These are phyloP conservation scores for Tetranychus urticae DNA, from an alignment of 1,140 invertebrate species.

Conservation along the genomic window DNA sequence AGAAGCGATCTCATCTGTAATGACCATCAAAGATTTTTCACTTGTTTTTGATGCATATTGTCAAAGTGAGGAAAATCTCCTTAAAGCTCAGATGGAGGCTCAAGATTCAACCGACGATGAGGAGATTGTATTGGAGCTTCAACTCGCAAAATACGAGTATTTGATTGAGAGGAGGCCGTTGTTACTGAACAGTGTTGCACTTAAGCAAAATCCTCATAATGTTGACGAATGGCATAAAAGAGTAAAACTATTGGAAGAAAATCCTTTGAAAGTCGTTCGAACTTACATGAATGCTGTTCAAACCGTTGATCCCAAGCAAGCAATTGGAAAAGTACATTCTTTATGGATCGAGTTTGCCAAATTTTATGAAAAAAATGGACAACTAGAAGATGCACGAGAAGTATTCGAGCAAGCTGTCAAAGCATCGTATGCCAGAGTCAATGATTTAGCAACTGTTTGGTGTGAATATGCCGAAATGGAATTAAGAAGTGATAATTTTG, in stretches of 20 bases:
- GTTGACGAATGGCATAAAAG: constrained; percentile 96
- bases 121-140: constrained; percentile 76
- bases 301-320: constrained; percentile 85
- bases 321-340: constrained; percentile 75
- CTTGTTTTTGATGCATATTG: constrained; percentile 95
- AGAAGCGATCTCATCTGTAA: constrained; percentile 90
- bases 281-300: constrained; percentile 95
- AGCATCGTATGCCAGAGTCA: constrained; percentile 78
- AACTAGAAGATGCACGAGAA: constrained; percentile 66
- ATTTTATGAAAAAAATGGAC: constrained; percentile 85
- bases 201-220: constrained; percentile 97
- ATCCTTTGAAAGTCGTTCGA: constrained; percentile 78
- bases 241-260: constrained; percentile 74
- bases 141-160: constrained; percentile 68
- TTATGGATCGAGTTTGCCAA: constrained; percentile 94
- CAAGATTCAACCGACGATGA: constrained; percentile 48
- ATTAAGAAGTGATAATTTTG: constrained; percentile 71
- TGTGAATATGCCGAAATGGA: constrained; percentile 99
- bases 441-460: constrained; percentile 90
- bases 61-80: constrained; percentile 91
- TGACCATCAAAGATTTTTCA: constrained; percentile 84
- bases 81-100: constrained; percentile 74
- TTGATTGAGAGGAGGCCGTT: constrained; percentile 81
- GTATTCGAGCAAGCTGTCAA: constrained; percentile 89
- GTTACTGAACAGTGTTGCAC: constrained; percentile 66